Base-by-base conservation (phyloP, 2,113 vertebrate genomes). In the Microtus oregoni region DNA sequence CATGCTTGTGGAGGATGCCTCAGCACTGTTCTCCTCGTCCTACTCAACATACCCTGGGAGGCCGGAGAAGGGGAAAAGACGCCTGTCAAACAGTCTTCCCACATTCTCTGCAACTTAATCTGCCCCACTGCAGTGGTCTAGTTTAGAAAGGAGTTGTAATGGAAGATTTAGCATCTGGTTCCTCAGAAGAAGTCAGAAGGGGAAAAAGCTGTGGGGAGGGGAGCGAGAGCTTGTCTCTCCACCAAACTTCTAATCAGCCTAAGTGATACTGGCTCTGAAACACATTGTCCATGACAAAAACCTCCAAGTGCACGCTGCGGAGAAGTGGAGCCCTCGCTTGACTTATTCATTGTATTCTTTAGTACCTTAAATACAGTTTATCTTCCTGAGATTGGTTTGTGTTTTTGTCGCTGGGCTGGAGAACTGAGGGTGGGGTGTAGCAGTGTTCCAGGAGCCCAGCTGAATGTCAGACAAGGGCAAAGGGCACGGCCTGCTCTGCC, bases 391-490 rank as follows among this genome's bases (percentile, higher is more conserved):
- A 83, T 44, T n/a, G 50, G 76, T 67, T 75, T 26, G 35, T 67
- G 75, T 61, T 78, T 95, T 26, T 73, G 85, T 90, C 47, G 22
- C 19, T n/a, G 52, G 68, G 50, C 32, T 70, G 22, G 70, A 35
- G 86, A 87, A 28, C 1, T 96, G 92, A 85, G 93, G 94, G 83
- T 3, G 70, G 92, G 87, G 91, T 35, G 5, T 5, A 94, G 70
- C 73, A 86, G 65, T 24, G 32, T 35, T 50, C 24, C 65, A 15
- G 70, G 92, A 86, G 87, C 30, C 6, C 55, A 79, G 76, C 10
- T 44, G 72, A 93, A 93, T 32, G 78, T 90, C 93, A 96, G 70
- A 13, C 38, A 28, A 94, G 96, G 94, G 85, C 94, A 92, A 94
- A 93, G 94, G 96, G 95, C 93, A 58, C 9, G 0, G 1, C 50